A percentile compares a stretch with the other conserved stretches of the same genome.
Conservation (phyloP, 2,888 invertebrate genomes). For the Mycalesis mineus region DNA sequence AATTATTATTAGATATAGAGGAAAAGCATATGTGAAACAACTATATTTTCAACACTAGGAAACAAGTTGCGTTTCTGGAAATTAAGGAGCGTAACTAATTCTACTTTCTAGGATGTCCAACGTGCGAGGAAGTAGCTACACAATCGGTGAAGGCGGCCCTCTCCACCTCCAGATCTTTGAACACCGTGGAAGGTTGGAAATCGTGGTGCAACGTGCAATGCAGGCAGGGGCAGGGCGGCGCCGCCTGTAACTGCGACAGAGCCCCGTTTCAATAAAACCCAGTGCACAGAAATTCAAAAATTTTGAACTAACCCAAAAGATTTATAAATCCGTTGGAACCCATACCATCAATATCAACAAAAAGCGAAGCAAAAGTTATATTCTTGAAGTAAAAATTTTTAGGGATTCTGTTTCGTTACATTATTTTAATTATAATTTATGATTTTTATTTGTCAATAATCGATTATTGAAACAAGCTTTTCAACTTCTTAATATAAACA, state of each 20-base stretch:
- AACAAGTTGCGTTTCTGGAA: too few species aligned
- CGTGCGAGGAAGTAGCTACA: slow-evolving; percentile 41
- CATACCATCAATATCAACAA: neutral
- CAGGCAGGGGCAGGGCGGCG: slow-evolving; percentile 83
- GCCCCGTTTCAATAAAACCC: slow-evolving; percentile 73
- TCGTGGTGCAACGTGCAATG: slow-evolving; percentile 82
- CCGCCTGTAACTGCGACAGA: slow-evolving; percentile 86
- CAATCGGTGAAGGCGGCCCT: neutral
- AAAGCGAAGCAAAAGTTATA: slow-evolving; percentile 1
- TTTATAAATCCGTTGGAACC: neutral
- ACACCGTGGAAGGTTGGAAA: slow-evolving; percentile 76
- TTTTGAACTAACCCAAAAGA: neutral
- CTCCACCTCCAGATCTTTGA: slow-evolving; percentile 36
- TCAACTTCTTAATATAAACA: too few species aligned
- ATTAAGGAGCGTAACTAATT: neutral
- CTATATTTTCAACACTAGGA: too few species aligned
- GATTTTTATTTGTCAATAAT: too few species aligned
- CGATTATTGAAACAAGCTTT: too few species aligned
- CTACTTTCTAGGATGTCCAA: slow-evolving; percentile 57
- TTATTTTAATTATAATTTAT: neutral
- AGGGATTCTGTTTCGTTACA: neutral
- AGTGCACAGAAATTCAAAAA: neutral
- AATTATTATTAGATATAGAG: too few species aligned
- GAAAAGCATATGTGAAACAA: too few species aligned
- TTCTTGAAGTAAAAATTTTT: slow-evolving; percentile 3